Base-by-base conservation (phyloP, 2,113 vertebrate genomes). In the Neoarius graeffei region DNA sequence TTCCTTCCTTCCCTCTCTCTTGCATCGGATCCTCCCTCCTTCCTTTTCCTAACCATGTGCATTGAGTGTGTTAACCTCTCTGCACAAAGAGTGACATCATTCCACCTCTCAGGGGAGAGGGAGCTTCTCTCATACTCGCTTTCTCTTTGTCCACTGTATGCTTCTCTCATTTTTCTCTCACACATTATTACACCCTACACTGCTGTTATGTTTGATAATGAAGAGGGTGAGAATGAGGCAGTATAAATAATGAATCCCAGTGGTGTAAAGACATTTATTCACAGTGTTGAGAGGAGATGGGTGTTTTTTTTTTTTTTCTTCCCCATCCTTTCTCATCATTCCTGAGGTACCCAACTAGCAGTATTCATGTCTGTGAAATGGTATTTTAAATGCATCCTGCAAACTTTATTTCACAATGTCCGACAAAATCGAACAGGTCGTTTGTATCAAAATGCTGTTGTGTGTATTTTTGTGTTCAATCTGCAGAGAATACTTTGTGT, bases 41-140 rank as follows among this genome's bases (percentile, higher is more conserved):
- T 86, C 67, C 56, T 82, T 86, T 89, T 71, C 62, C 82, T 27
- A 56, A n/a, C 54, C 80, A 74, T 87, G 86, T 80, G 87, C 62
- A 50, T 23, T 64, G 87, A 88, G 74, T 25, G 14, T 50, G 27
- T 52, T 85, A 88, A 84, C 82, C 87, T 88, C 69, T 73, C 48
- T 69, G 62, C 87, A 48, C 50, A 88, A 57, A 83, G 69, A 83
- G 35, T 88, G 82, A 88, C 87, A 88, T 88, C 87, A 88, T 85
- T 79, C 82, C 54, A 62, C 14, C 60, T 88, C 73, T 57, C 87
- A 23, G 27, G 60, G 42, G 82, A 80, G 35, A 62, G 52, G 35
- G 52, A 62, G 52, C 57, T 67, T 64, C 81, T 54, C 27, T 62
- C 25, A 59, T 23, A 88, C 77, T 83, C 60, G 19, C 56, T 30